Evolutionary conservation across 2,888 invertebrate species (phyloP), one percentile per base, ranked within the genome.

Genomic region (Zaprionus obscuricornis): DNA sequence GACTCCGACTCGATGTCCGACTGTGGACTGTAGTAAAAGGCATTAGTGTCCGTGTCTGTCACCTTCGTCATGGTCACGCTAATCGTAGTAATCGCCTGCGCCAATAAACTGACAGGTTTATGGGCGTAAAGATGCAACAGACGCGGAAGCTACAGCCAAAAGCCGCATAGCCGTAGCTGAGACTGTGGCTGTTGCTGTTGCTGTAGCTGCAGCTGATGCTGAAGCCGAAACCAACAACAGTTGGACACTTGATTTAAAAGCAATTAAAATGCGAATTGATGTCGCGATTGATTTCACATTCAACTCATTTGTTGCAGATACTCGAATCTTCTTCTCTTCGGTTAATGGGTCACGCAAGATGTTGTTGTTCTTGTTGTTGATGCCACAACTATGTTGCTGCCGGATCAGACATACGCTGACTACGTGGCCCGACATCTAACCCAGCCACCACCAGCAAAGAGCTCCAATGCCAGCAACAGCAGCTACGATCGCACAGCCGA

Each of bases 351-450:
- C 74, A 73, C 69, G 64, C 74, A 68, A 56, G 29, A 8, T 3
- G 7, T 22, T 4, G 4, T 7, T 22, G 22, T 22, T 7, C 7
- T 22, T 37, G 8, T 17, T 63, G 73, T 36, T 62, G 67, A 62
- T 75, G 72, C 87, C n/a, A n/a, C n/a, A n/a, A n/a, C n/a, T 86
- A 93, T 93, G 94, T 92, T 95, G 91, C 92, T 94, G 91, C 95
- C 95, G 79, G 95, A 95, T 91, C 94, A 95, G 92, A 95, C 94
- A 84, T 95, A 95, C 92, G 95, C 95, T 52, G 86, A 82, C 70
- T 82, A 86, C 42, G 81, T 83, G 67, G 71, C 66, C 59, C 83
- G 68, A 52, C 65, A 74, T 46, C 56, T 76, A 42, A 56, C 27
- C 46, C 42, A 51, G 49, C 31, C 58, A 24, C 56, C n/a, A n/a